Conservation (phyloP, 1,140 invertebrate genomes). For the Adoxophyes honmai region DNA sequence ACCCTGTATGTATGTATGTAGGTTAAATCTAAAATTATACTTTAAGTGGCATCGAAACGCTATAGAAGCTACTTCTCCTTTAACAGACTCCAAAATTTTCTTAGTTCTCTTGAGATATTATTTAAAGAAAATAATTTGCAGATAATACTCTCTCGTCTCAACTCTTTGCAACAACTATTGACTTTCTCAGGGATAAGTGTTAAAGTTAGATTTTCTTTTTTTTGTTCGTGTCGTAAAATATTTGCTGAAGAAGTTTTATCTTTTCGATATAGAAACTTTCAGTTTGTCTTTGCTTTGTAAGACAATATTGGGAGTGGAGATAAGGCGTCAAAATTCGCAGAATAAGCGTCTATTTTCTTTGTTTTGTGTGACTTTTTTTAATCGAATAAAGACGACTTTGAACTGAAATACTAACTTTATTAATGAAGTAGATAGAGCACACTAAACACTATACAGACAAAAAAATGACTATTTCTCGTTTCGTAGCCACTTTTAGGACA, state of each 20-base stretch:
- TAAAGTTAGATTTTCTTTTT: constrained; percentile 12
- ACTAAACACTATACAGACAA: too few relatives aligned
- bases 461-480: too few relatives aligned
- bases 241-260: background rate
- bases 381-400: background rate
- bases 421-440: too few relatives aligned
- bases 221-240: constrained; percentile 9
- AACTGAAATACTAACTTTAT: background rate
- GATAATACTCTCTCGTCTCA: background rate
- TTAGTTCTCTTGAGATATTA: too few relatives aligned
- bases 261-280: constrained; percentile 4
- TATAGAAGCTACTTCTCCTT: too few relatives aligned
- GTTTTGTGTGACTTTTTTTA: background rate
- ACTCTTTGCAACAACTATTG: background rate
- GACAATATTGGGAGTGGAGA: background rate
- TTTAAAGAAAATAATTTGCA: background rate
- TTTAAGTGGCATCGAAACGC: too few relatives aligned
- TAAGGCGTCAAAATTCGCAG: too few relatives aligned
- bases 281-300: background rate
- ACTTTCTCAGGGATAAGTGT: constrained; percentile 8
- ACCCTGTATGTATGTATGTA: too few relatives aligned
- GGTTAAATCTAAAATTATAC: too few relatives aligned
- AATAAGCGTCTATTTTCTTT: too few relatives aligned
- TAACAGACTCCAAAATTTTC: too few relatives aligned
- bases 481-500: too few relatives aligned